These are phyloP conservation scores for Spisula subtruncata DNA, from an alignment of 2,888 invertebrate species.

Conservation along the genomic window DNA sequence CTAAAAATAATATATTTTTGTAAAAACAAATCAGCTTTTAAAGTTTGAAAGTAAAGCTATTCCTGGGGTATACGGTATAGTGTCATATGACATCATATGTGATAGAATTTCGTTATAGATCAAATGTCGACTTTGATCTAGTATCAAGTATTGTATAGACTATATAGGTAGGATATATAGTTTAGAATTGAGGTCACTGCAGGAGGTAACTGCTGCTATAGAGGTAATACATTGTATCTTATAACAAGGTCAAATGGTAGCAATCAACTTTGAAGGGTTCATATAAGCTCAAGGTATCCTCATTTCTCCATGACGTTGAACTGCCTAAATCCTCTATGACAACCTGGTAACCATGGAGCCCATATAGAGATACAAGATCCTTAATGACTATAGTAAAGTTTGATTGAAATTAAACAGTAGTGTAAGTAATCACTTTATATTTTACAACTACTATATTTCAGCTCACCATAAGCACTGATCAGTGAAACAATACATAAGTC, in stretches of 20 bases:
- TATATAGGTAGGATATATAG: conserved; percentile 32
- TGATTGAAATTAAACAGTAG: too few relatives aligned
- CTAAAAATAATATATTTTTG: conserved; percentile 20
- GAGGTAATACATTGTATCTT: background rate
- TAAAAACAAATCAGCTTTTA: conserved; percentile 43
- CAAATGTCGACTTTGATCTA: conserved; percentile 62
- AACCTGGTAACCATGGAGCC: too few relatives aligned
- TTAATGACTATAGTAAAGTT: too few relatives aligned
- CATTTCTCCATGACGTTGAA: background rate
- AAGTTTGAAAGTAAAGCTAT: conserved; percentile 13
- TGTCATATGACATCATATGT: conserved; percentile 73
- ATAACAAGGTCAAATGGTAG: background rate
- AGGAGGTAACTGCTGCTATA: conserved; percentile 22
- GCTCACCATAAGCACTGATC: too few relatives aligned
- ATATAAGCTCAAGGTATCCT: background rate
- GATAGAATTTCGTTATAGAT: conserved; percentile 49
- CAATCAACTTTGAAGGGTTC: background rate
- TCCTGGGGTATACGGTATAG: conserved; percentile 66
- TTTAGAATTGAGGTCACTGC: conserved; percentile 26
- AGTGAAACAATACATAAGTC: too few relatives aligned
- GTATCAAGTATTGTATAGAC: conserved; percentile 39
- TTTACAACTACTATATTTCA: too few relatives aligned
- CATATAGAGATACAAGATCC: too few relatives aligned
- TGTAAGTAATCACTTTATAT: too few relatives aligned
- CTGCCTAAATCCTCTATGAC: too few relatives aligned